Evolutionary conservation across 2,888 invertebrate genomes (phyloP).

Genomic region (Aelia acuminata): DNA sequence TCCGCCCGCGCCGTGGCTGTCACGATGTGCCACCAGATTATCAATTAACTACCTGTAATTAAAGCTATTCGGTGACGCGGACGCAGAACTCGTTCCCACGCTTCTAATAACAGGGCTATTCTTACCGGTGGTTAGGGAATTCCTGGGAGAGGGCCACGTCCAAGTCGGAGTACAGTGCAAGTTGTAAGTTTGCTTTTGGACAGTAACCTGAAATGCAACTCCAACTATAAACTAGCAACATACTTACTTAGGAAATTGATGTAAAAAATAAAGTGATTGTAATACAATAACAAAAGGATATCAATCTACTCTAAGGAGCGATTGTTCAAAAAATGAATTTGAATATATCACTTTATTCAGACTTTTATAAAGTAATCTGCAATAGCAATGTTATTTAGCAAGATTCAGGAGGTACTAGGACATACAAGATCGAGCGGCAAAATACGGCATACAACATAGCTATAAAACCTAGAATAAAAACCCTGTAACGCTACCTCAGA

Average conservation of each 20-base stretch:
- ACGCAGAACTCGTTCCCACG: constrained; percentile 36
- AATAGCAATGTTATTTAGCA: too few relatives aligned
- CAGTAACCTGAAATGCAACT: not conserved
- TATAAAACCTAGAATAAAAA: too few relatives aligned
- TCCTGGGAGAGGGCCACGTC: not conserved
- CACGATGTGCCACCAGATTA: constrained; percentile 36
- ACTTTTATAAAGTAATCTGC: too few relatives aligned
- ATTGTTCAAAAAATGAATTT: not conserved
- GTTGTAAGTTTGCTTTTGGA: not conserved
- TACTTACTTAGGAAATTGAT: not conserved
- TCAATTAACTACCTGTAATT: constrained; percentile 38
- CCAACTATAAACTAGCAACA: not conserved
- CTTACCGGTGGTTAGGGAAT: not conserved
- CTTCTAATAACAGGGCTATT: constrained; percentile 26
- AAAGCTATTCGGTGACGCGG: constrained; percentile 18
- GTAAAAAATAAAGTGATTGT: not conserved
- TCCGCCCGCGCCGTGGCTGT: not conserved
- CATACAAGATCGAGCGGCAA: too few relatives aligned
- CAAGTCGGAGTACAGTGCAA: not conserved
- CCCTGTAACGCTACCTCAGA: too few relatives aligned
- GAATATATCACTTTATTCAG: too few relatives aligned
- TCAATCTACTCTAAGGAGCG: not conserved
- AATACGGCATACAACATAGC: too few relatives aligned
- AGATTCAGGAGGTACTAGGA: too few relatives aligned
- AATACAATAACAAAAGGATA: not conserved